Conservation (phyloP, 2,888 invertebrate genomes). For the Hydropsyche betteni region DNA sequence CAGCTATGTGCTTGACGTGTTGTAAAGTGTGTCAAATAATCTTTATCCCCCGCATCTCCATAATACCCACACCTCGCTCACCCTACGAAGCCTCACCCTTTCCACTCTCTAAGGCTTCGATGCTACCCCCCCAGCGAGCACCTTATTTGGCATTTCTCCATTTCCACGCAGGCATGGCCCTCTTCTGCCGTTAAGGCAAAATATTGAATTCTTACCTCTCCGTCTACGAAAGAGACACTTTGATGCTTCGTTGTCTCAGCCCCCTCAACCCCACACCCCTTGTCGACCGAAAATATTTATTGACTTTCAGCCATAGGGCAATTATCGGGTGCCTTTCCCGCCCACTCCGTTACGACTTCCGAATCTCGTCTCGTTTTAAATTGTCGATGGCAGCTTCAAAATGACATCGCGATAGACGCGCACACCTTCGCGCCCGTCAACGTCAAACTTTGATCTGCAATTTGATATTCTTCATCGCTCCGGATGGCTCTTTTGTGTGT, state of each 20-base stretch:
- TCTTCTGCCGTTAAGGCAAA: slow-evolving; percentile 31
- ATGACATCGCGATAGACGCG: slow-evolving; percentile 19
- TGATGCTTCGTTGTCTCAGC: slow-evolving; percentile 25
- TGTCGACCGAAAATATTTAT: slow-evolving; percentile 26
- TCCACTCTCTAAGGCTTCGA: neutral
- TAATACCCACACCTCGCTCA: neutral
- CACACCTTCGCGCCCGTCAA: slow-evolving; percentile 4
- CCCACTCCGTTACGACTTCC: neutral
- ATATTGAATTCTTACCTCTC: slow-evolving; percentile 42
- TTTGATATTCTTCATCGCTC: slow-evolving; percentile 10
- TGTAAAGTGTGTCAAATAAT: slow-evolving; percentile 49
- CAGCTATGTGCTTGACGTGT: slow-evolving; percentile 42
- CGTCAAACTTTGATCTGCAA: slow-evolving; percentile 20
- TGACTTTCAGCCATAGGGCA: slow-evolving; percentile 26
- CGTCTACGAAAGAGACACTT: slow-evolving; percentile 19
- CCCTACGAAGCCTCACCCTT: slow-evolving; percentile 4
- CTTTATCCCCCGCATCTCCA: slow-evolving; percentile 35
- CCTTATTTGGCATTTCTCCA: slow-evolving; percentile 33
- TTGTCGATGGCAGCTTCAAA: slow-evolving; percentile 16
- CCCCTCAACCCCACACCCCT: neutral
- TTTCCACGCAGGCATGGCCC: slow-evolving; percentile 23
- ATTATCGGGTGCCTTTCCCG: neutral
- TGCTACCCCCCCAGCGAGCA: neutral
- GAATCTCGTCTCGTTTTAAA: slow-evolving; percentile 1
- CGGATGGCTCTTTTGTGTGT: neutral